Evolutionary conservation across 1,140 invertebrate genomes (phyloP).

Genomic region (Cepaea nemoralis): DNA sequence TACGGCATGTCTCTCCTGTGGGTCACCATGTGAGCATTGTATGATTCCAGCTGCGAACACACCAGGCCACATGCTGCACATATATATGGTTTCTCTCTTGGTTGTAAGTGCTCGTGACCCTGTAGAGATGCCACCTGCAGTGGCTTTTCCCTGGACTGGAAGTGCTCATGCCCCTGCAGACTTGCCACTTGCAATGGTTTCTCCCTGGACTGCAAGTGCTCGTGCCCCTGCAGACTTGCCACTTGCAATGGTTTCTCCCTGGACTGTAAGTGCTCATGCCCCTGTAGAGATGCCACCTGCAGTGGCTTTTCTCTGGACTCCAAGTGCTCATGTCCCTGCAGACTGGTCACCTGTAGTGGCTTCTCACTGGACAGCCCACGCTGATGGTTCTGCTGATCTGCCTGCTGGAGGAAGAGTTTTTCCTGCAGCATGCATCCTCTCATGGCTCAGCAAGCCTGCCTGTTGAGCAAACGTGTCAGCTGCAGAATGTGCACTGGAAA

Average conservation of each 20-base stretch:
- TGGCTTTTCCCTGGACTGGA: no score
- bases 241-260: conserved; percentile 70
- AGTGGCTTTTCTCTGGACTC: no score
- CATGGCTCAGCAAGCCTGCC: not conserved
- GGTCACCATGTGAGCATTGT: conserved; percentile 58
- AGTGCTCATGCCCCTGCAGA: no score
- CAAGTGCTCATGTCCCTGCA: no score
- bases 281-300: no score
- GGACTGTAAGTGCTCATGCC: conserved; percentile 6
- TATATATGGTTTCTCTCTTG: conserved; percentile 63
- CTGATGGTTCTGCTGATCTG: not conserved
- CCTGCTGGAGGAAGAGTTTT: not conserved
- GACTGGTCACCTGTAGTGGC: no score
- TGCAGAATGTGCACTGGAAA: conserved; percentile 22
- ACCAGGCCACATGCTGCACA: conserved; percentile 48
- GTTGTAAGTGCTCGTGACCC: conserved; percentile 5
- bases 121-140: no score
- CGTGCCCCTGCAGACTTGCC: not conserved
- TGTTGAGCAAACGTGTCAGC: conserved; percentile 3
- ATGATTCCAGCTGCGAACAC: conserved; percentile 35
- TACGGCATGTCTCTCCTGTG: conserved; percentile 68
- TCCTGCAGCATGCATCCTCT: not conserved
- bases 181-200: no score
- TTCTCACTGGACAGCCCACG: no score
- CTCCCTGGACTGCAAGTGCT: no score